These are phyloP conservation scores for Chaenodraco wilsoni DNA, from an alignment of 2,797 vertebrate species.

Conservation along the genomic window DNA sequence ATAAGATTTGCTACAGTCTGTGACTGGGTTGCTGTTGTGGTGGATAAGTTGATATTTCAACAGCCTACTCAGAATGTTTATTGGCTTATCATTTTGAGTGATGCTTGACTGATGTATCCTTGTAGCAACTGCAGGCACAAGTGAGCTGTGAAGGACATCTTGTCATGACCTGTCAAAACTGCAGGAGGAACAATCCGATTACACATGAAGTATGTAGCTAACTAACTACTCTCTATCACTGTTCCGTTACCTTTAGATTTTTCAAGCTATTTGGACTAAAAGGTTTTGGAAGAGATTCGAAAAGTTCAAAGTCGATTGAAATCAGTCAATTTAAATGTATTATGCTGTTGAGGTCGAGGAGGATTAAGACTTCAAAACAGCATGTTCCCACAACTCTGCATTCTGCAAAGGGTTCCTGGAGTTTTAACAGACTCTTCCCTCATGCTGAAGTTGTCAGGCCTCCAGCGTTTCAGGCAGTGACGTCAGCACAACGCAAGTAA, in stretches of 20 bases:
- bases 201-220: not conserved
- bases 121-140: too few species aligned
- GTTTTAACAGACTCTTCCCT: conserved; percentile 43
- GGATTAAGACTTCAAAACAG: conserved; percentile 54
- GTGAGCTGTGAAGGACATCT: too few species aligned
- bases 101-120: too few species aligned
- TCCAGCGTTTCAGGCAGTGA: conserved; percentile 58
- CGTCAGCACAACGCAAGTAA: conserved; percentile 64
- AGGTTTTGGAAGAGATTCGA: not conserved
- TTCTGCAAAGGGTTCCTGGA: conserved; percentile 44
- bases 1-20: not conserved
- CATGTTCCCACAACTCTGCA: conserved; percentile 31
- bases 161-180: too few species aligned
- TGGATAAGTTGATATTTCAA: conserved; percentile 11
- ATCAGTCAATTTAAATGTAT: conserved; percentile 11
- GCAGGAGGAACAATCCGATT: not conserved
- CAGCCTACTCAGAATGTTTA: conserved; percentile 10
- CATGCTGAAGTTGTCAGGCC: conserved; percentile 60
- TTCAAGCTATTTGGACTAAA: not conserved
- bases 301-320: conserved; percentile 1
- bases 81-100: conserved; percentile 2
- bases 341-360: conserved; percentile 16
- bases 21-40: not conserved
- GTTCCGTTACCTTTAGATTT: not conserved
- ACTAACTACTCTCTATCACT: not conserved